Percentiles rank a stretch among this genome's conserved stretches.
phyloP scores from a whole-genome alignment of 2,113 vertebrate genomes.

The Gulo gulo region DNA sequence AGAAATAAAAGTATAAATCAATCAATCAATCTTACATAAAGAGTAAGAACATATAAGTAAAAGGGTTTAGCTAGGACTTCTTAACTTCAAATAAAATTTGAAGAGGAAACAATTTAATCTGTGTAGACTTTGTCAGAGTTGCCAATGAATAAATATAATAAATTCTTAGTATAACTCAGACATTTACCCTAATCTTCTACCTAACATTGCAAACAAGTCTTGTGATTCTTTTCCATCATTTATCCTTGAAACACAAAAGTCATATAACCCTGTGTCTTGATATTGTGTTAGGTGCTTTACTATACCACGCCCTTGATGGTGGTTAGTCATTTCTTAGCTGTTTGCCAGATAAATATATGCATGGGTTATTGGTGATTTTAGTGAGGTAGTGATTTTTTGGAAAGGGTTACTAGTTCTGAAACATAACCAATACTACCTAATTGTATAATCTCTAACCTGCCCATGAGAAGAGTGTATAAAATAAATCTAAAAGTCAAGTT shows the following conservation, averaged over 20 bases:
- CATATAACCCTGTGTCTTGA: not conserved
- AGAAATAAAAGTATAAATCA: not conserved
- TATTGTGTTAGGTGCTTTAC: not conserved
- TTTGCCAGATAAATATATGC: not conserved
- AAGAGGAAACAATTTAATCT: not conserved
- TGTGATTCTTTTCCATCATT: not conserved
- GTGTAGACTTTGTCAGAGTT: not conserved
- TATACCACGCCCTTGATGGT: not conserved
- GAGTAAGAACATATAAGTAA: not conserved
- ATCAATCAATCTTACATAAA: not conserved
- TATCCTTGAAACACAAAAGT: not conserved
- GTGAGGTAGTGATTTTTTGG: not conserved
- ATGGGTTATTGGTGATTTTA: not conserved
- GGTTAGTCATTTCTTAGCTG: not conserved
- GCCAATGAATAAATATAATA: not conserved
- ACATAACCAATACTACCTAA: not conserved
- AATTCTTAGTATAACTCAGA: not conserved
- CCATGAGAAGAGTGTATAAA: not conserved
- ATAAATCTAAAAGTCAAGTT: not conserved
- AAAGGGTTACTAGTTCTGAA: not conserved
- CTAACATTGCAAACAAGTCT: not conserved
- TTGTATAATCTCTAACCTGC: not conserved
- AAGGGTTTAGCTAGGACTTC: not conserved
- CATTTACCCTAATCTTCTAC: not conserved
- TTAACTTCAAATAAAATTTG: not conserved